A percentile compares a stretch with the other conserved stretches of the same genome.
phyloP scores from a whole-genome alignment of 1,140 invertebrate genomes.

The Drusus annulatus region DNA sequence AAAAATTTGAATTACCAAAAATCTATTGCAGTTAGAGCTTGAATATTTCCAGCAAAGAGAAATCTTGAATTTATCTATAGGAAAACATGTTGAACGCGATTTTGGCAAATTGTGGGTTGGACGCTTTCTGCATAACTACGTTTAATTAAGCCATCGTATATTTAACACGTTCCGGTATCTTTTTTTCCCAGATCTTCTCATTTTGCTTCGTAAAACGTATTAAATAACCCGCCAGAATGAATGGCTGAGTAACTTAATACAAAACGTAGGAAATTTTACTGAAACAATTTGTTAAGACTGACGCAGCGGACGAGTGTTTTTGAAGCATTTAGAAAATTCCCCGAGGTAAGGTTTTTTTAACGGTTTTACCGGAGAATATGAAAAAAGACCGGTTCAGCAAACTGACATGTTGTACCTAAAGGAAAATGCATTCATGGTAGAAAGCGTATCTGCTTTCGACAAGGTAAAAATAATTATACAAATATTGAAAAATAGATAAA shows the following conservation, averaged over 20 bases:
- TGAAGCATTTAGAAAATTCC: conserved; percentile 6
- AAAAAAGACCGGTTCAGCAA: neutral
- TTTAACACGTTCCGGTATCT: neutral
- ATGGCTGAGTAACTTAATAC: neutral
- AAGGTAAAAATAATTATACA: too few species aligned
- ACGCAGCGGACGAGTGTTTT: conserved; percentile 1
- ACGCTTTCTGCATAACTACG: too few species aligned
- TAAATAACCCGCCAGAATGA: neutral
- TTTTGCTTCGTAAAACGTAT: neutral
- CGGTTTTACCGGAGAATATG: neutral
- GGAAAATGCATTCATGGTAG: too few species aligned
- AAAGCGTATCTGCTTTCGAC: too few species aligned
- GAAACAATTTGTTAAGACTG: neutral
- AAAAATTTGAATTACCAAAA: too few species aligned
- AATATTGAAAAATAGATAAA: too few species aligned
- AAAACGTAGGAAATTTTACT: neutral
- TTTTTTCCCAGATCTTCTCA: neutral
- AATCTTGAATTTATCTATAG: too few species aligned
- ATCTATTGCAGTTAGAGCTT: too few species aligned
- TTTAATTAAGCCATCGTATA: neutral
- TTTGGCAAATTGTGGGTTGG: too few species aligned
- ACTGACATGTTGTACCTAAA: neutral
- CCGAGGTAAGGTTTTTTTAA: neutral
- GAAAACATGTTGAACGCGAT: too few species aligned
- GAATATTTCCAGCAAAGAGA: too few species aligned